Base-by-base conservation (phyloP, 2,113 vertebrate genomes). In the Hepsetus odoe region DNA sequence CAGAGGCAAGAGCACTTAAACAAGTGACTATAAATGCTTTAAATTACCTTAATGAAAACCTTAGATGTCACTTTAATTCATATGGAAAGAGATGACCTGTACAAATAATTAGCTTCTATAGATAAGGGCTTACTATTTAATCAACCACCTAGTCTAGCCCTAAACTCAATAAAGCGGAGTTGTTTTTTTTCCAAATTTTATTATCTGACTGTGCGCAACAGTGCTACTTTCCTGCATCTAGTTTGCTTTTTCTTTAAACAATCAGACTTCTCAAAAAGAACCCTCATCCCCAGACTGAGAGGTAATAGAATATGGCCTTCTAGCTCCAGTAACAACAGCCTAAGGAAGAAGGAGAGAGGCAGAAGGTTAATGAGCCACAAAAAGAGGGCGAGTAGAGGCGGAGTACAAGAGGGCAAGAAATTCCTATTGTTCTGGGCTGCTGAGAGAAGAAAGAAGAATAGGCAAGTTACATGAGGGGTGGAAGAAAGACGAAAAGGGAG, bases 291-390 rank as follows among this genome's bases (percentile, higher is more conserved):
- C 8, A 22, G 8, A 35, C 16, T 62, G n/a, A n/a, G 59, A 62
- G 59, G 28, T 71, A 64, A 72, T 40, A 51, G 16, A 51, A 49
- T 38, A 49, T n/a, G 61, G 13, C n/a, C n/a, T 64, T 65, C 33
- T 40, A 69, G 62, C 55, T 67, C 62, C 30, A 24, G 70, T 73
- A 77, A 83, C 35, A 33, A 69, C 9, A 13, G 26, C 53, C 53
- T 77, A 77, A 72, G 26, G 26, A 73, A 66, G 51, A 24, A 77
- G 40, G 59, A 66, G 79, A 40, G 69, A 56, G 69, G 62, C 69
- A 81, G 66, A 82, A 83, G 84, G 79, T 83, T 75, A 83, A 79
- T 67, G 81, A 83, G 80, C 79, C 77, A 64, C 51, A 42, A 62
- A 73, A 77, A 65, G 66, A 28, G 73, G 55, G 69, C 26, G 30